A percentile compares a stretch with the other conserved stretches of the same genome.
Evolutionary conservation across 2,797 vertebrate genomes (phyloP).

Genomic region (Champsocephalus esox): DNA sequence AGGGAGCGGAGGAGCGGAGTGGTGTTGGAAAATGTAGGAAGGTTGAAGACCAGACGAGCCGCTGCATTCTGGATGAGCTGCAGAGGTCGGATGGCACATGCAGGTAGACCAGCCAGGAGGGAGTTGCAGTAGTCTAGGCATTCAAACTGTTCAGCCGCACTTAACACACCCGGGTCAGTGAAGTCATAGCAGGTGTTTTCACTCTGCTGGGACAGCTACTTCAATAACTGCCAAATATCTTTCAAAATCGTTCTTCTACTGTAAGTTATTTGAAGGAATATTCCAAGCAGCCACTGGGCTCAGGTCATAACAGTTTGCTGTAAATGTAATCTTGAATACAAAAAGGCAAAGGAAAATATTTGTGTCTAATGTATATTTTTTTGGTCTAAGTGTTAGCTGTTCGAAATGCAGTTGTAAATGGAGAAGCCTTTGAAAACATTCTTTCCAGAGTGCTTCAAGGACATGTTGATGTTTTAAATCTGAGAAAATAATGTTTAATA

Average conservation of each 20-base stretch:
- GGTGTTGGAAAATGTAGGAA: too few species aligned
- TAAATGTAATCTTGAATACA: background rate
- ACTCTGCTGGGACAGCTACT: background rate
- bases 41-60: too few species aligned
- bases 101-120: too few species aligned
- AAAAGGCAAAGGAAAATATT: slow-evolving; percentile 8
- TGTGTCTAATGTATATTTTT: slow-evolving; percentile 9
- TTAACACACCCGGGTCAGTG: background rate
- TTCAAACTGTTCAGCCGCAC: background rate
- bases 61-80: too few species aligned
- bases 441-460: background rate
- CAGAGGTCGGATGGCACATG: too few species aligned
- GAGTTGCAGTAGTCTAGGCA: too few species aligned
- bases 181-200: background rate
- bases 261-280: background rate
- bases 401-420: background rate
- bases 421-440: background rate
- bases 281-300: slow-evolving; percentile 7
- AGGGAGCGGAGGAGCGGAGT: too few species aligned
- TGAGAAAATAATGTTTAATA: background rate
- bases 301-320: background rate
- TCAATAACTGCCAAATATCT: background rate
- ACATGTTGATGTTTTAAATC: background rate
- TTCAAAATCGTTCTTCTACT: background rate
- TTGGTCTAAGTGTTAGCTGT: background rate